Conservation (phyloP, 2,888 invertebrate genomes). For the Phaonia tiefii region DNA sequence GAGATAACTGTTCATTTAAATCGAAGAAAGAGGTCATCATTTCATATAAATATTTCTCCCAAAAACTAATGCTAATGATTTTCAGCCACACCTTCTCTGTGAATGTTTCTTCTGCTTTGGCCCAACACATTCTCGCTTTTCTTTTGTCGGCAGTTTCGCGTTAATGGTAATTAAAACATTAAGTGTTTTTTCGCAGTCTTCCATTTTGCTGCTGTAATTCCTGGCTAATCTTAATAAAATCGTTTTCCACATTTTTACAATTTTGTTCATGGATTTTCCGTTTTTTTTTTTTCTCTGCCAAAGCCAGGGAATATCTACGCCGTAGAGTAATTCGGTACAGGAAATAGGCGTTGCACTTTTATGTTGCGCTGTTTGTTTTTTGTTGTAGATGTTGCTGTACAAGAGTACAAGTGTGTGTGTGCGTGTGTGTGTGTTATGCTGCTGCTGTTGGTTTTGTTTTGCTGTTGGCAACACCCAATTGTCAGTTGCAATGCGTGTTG, state of each 20-base stretch:
- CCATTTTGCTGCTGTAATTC: conserved; percentile 23
- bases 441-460: conserved; percentile 36
- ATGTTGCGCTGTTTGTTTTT: conserved; percentile 46
- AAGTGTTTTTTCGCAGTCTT: conserved; percentile 17
- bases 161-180: conserved; percentile 58
- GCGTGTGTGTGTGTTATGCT: conserved; percentile 27
- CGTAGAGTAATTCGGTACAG: conserved; percentile 57
- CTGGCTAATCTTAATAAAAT: conserved; percentile 59
- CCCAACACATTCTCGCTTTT: not conserved
- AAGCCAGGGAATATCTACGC: not conserved
- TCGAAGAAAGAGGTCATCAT: conserved; percentile 53
- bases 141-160: too few relatives aligned
- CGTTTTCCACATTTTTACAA: conserved; percentile 64
- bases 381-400: conserved; percentile 52
- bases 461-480: conserved; percentile 58
- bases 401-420: not conserved
- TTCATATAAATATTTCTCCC: conserved; percentile 34
- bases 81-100: not conserved
- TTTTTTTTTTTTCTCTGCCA: conserved; percentile 6
- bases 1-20: conserved; percentile 61
- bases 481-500: conserved; percentile 66
- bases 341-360: conserved; percentile 64
- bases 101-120: not conserved
- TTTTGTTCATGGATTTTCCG: too few relatives aligned
- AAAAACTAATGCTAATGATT: conserved; percentile 60